These are phyloP conservation scores for Poeciliopsis turneri DNA, from an alignment of 2,797 vertebrate genomes.

Conservation along the genomic window DNA sequence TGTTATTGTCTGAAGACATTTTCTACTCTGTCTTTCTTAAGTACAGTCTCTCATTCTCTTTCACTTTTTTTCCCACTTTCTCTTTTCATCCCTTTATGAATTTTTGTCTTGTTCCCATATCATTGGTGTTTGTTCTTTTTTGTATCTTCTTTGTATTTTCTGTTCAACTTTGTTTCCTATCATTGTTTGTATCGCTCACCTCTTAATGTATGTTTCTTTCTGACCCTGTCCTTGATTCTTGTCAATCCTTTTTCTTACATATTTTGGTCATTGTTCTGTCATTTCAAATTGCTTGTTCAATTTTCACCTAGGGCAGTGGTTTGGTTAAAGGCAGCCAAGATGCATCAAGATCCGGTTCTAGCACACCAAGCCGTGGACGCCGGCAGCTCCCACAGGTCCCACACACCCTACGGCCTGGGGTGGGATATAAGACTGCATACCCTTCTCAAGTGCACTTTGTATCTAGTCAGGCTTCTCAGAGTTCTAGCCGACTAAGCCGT, in stretches of 20 bases:
- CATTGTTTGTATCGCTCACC: constrained; percentile 27
- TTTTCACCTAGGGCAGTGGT: constrained; percentile 94
- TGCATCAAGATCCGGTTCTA: constrained; percentile 89
- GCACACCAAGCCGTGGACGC: constrained; percentile 90
- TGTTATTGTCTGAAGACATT: neutral
- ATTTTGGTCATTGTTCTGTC: constrained; percentile 75
- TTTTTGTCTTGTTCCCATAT: constrained; percentile 46
- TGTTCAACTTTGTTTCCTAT: constrained; percentile 31
- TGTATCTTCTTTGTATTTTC: constrained; percentile 28
- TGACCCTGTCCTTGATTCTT: constrained; percentile 38
- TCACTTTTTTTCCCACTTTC: constrained; percentile 77
- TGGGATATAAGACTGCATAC: constrained; percentile 95
- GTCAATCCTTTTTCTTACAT: constrained; percentile 40
- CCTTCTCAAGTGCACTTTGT: constrained; percentile 91
- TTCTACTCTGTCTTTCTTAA: constrained; percentile 42
- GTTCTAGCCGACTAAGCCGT: constrained; percentile 88
- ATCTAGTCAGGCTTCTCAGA: constrained; percentile 79
- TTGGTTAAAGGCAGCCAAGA: constrained; percentile 90
- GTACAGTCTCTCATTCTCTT: constrained; percentile 76
- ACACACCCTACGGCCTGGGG: constrained; percentile 89
- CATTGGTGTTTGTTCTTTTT: constrained; percentile 19
- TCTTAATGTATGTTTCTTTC: constrained; percentile 35
- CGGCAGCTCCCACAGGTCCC: constrained; percentile 96
- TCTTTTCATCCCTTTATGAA: constrained; percentile 71
- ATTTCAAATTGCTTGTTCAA: constrained; percentile 90